Percentiles rank a stretch among this genome's conserved stretches.
Evolutionary conservation across 2,113 vertebrate genomes (phyloP).

Genomic region (Psilopsiagon aurifrons): DNA sequence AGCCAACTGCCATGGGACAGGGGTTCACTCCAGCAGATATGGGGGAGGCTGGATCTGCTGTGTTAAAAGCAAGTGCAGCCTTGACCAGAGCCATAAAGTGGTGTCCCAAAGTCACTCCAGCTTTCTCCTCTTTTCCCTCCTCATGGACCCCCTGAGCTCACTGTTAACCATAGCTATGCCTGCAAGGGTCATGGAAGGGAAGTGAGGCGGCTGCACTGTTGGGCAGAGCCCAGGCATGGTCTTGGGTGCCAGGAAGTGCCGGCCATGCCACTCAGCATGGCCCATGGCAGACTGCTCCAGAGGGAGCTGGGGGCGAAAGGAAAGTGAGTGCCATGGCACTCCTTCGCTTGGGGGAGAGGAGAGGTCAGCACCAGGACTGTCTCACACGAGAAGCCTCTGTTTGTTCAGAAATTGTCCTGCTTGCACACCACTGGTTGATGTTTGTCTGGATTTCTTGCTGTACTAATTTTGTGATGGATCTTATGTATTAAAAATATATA

Average conservation of each 20-base stretch:
- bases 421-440: constrained; percentile 64
- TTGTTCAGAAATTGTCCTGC: constrained; percentile 39
- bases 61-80: background rate
- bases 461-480: constrained; percentile 78
- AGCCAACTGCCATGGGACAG: background rate
- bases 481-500: constrained; percentile 80
- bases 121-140: background rate
- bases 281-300: background rate
- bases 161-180: rapidly evolving
- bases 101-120: background rate
- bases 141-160: rapidly evolving
- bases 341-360: background rate
- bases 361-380: background rate
- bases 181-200: background rate
- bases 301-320: rapidly evolving
- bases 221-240: background rate
- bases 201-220: background rate
- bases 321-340: rapidly evolving
- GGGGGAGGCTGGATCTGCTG: background rate
- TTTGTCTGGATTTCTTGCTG: constrained; percentile 72
- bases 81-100: background rate
- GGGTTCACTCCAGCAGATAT: rapidly evolving
- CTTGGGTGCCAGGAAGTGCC: background rate
- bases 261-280: background rate
- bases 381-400: background rate